A percentile compares a stretch with the other conserved stretches of the same genome.
These are phyloP conservation scores for Lepidochitona cinerea DNA, from an alignment of 2,888 invertebrate species.

Conservation along the genomic window DNA sequence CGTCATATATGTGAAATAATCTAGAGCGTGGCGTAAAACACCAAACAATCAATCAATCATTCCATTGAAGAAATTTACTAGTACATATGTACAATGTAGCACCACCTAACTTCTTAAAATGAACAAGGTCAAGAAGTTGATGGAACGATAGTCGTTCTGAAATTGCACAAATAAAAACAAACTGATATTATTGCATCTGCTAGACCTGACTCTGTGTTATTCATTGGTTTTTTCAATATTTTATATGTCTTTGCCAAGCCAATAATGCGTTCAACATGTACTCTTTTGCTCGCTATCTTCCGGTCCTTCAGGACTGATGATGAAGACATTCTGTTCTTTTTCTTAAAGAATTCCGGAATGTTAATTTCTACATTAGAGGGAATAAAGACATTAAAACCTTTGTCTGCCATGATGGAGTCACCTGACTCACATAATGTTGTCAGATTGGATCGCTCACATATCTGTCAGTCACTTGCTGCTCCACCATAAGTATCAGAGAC, in stretches of 20 bases:
- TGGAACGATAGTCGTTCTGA: no score
- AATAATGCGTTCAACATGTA: conserved; percentile 37
- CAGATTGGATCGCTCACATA: conserved; percentile 27
- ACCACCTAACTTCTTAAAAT: no score
- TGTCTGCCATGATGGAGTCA: conserved; percentile 31
- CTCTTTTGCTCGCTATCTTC: conserved; percentile 33
- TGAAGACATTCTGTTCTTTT: conserved; percentile 31
- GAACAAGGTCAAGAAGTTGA: no score
- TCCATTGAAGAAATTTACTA: no score
- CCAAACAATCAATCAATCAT: no score
- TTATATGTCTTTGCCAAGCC: conserved; percentile 35
- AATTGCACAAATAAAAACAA: no score
- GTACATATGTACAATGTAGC: no score
- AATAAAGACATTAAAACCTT: conserved; percentile 30
- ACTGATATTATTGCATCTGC: no score
- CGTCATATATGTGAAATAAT: no score
- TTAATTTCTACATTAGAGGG: conserved; percentile 33
- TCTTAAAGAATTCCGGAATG: conserved; percentile 38
- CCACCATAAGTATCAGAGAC: conserved; percentile 27
- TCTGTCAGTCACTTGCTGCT: conserved; percentile 33
- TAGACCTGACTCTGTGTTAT: no score
- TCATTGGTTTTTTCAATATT: no score
- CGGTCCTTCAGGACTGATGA: conserved; percentile 24
- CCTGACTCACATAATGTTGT: conserved; percentile 25
- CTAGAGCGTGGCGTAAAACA: no score